Evolutionary conservation across 2,797 vertebrate species (phyloP).

Genomic region (Anolis apletophallus): DNA sequence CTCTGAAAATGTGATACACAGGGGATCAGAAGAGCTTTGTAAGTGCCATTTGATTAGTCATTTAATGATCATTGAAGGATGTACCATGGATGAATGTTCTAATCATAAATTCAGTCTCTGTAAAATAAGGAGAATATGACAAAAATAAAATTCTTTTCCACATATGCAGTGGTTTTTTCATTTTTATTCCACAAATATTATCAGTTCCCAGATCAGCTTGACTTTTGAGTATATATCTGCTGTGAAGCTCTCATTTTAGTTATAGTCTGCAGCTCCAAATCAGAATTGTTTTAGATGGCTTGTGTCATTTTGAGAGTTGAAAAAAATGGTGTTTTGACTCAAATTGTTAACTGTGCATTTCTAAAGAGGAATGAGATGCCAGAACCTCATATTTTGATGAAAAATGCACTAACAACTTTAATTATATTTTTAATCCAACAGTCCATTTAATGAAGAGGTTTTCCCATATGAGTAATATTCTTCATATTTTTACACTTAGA

Average conservation of each 20-base stretch:
- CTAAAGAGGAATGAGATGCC: constrained; percentile 34
- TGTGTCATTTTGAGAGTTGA: constrained; percentile 16
- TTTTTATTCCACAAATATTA: constrained; percentile 36
- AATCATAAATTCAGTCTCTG: too few species aligned
- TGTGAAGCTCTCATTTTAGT: constrained; percentile 37
- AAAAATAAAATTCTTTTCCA: constrained; percentile 29
- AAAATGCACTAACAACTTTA: constrained; percentile 31
- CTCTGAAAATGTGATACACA: too few species aligned
- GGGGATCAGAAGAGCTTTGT: too few species aligned
- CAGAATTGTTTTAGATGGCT: constrained; percentile 17
- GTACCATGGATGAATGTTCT: background rate
- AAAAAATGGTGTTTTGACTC: constrained; percentile 46
- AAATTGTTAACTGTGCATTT: constrained; percentile 35
- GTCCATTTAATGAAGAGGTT: constrained; percentile 1
- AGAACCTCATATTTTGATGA: constrained; percentile 36
- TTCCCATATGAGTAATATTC: background rate
- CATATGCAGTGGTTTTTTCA: constrained; percentile 34
- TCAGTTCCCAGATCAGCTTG: constrained; percentile 24
- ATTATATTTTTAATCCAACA: constrained; percentile 41
- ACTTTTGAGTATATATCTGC: background rate
- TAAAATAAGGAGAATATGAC: constrained; percentile 47
- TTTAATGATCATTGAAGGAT: background rate
- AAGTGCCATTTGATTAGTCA: background rate
- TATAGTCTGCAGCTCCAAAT: constrained; percentile 14
- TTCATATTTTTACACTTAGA: background rate